A percentile compares a stretch with the other conserved stretches of the same genome.
Conservation (phyloP, 2,888 invertebrate species). For the Cantharis rustica region DNA sequence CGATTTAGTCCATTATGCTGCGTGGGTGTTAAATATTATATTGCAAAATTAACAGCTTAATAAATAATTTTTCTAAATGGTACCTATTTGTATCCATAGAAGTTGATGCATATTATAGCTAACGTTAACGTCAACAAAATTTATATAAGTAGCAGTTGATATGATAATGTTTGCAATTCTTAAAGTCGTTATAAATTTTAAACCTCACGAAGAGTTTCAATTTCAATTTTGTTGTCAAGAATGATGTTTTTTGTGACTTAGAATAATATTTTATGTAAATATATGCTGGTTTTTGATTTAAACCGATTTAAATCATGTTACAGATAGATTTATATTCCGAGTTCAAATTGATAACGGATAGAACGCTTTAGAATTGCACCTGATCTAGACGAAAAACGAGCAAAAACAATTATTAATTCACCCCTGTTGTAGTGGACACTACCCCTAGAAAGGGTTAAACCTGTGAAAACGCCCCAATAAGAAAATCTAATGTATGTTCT, state of each 20-base stretch:
- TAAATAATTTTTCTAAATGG: not conserved
- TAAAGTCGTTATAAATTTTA: not conserved
- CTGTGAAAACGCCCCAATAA: not conserved
- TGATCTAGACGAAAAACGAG: not conserved
- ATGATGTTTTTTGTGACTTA: not conserved
- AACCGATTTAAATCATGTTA: too few species aligned
- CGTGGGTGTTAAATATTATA: not conserved
- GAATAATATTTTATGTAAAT: not conserved
- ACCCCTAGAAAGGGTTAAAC: not conserved
- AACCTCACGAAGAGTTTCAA: not conserved
- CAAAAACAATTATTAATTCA: not conserved
- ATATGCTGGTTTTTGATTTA: not conserved
- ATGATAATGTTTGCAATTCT: not conserved
- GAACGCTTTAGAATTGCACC: too few species aligned
- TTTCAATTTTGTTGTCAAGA: not conserved
- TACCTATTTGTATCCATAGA: not conserved
- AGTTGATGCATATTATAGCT: not conserved
- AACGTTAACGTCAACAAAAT: not conserved
- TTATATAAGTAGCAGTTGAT: not conserved
- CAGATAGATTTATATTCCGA: too few species aligned
- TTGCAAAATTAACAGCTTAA: not conserved
- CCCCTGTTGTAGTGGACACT: not conserved
- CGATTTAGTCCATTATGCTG: not conserved
- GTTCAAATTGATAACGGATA: too few species aligned
- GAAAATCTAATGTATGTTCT: not conserved